Evolutionary conservation across 2,888 invertebrate species (phyloP).

Genomic region (Minunthozetes semirufus): DNA sequence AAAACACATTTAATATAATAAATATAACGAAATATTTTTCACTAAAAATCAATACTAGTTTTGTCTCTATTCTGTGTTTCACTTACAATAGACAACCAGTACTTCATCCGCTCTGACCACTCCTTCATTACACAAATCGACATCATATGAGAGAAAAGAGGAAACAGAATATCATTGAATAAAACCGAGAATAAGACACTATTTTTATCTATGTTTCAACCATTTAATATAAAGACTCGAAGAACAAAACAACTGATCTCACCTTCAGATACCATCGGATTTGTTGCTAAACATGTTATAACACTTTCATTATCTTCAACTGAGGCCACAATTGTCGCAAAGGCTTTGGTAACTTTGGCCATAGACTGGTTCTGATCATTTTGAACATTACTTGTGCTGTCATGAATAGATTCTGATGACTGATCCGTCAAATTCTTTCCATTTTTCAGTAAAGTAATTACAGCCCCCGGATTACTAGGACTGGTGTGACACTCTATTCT

Average conservation of each 20-base stretch:
- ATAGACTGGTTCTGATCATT: not conserved
- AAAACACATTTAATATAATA: not conserved
- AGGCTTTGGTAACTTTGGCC: not conserved
- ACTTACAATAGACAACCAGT: constrained; percentile 3
- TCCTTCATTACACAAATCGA: not conserved
- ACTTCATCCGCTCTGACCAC: constrained; percentile 20
- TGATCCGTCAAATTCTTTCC: constrained; percentile 10
- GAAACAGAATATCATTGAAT: not conserved
- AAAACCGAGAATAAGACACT: not conserved
- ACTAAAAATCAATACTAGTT: no score
- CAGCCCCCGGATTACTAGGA: constrained; percentile 33
- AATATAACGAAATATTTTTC: not conserved
- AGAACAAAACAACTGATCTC: not conserved
- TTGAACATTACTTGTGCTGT: constrained; percentile 1
- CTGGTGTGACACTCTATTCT: constrained; percentile 35
- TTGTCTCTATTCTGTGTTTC: not conserved
- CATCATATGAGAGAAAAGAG: not conserved
- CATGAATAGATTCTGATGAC: not conserved
- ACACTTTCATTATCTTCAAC: constrained; percentile 25
- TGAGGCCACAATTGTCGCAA: not conserved
- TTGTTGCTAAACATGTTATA: constrained; percentile 27
- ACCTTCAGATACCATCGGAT: constrained; percentile 21
- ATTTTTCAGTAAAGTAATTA: constrained; percentile 29
- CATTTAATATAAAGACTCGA: not conserved
- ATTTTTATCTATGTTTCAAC: not conserved